Evolutionary conservation across 2,888 invertebrate species (phyloP).

Genomic region (Limnephilus marmoratus): DNA sequence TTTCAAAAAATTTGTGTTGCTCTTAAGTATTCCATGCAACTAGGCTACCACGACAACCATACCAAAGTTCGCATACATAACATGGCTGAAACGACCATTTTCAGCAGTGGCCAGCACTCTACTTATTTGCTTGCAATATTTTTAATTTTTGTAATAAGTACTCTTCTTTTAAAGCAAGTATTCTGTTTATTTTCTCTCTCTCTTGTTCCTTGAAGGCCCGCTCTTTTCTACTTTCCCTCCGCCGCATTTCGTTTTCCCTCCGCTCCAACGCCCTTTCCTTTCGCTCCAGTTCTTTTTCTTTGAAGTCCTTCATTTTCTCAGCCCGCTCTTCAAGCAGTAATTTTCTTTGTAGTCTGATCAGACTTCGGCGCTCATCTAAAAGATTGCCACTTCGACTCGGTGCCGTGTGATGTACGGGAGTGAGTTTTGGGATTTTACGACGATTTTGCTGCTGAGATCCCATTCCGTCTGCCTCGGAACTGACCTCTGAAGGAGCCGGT

Average conservation of each 20-base stretch:
- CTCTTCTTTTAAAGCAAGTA: background rate
- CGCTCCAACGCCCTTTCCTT: background rate
- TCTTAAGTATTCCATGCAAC: no score
- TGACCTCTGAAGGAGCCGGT: no score
- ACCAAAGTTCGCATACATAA: no score
- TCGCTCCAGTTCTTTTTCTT: background rate
- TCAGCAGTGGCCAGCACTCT: background rate
- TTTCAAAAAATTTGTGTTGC: no score
- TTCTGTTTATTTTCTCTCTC: background rate
- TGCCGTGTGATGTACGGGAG: background rate
- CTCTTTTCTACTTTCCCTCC: background rate
- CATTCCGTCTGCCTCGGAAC: background rate
- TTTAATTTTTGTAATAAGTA: background rate
- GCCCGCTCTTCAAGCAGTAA: background rate
- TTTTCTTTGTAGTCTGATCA: background rate
- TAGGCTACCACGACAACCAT: no score
- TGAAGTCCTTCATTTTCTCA: background rate
- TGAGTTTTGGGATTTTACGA: background rate
- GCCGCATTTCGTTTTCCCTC: no score
- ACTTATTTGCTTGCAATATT: background rate
- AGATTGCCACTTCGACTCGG: background rate
- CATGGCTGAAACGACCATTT: no score
- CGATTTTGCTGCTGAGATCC: background rate
- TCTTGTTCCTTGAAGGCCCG: background rate
- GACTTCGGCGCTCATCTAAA: background rate